These are phyloP conservation scores for Acronicta psi DNA, from an alignment of 2,888 invertebrate species.

Conservation along the genomic window DNA sequence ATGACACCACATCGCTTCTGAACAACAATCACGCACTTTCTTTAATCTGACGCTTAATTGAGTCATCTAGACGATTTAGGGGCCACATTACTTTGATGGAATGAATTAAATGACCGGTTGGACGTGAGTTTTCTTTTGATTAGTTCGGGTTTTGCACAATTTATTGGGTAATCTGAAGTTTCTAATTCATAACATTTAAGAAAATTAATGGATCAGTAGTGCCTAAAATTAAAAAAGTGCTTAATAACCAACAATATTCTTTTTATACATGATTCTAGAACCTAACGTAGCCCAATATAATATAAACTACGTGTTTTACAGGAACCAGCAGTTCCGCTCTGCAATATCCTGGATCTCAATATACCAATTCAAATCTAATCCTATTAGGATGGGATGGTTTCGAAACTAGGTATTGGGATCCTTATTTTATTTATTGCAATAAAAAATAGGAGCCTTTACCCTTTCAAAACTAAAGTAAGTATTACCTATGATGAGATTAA, in stretches of 20 bases:
- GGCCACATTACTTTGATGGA: conserved; percentile 33
- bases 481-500: too few relatives aligned
- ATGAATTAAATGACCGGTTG: conserved; percentile 29
- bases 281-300: too few relatives aligned
- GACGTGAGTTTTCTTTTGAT: conserved; percentile 33
- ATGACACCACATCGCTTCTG: conserved; percentile 52
- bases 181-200: background rate
- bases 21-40: conserved; percentile 57
- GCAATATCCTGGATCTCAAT: conserved; percentile 21
- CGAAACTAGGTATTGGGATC: conserved; percentile 18
- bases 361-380: conserved; percentile 28
- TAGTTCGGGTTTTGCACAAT: conserved; percentile 7
- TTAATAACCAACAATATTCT: too few relatives aligned
- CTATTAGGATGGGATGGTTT: conserved; percentile 20
- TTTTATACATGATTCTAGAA: too few relatives aligned
- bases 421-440: conserved; percentile 5
- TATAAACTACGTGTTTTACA: too few relatives aligned
- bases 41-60: conserved; percentile 53
- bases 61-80: conserved; percentile 46
- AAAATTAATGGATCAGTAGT: too few relatives aligned
- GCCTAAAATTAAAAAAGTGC: too few relatives aligned
- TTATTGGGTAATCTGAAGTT: conserved; percentile 13
- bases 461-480: too few relatives aligned
- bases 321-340: conserved; percentile 20
- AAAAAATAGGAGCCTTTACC: conserved; percentile 1